Percentiles rank a stretch among this genome's conserved stretches.
These are phyloP conservation scores for Nomia melanderi DNA, from an alignment of 1,140 invertebrate genomes.

Conservation along the genomic window DNA sequence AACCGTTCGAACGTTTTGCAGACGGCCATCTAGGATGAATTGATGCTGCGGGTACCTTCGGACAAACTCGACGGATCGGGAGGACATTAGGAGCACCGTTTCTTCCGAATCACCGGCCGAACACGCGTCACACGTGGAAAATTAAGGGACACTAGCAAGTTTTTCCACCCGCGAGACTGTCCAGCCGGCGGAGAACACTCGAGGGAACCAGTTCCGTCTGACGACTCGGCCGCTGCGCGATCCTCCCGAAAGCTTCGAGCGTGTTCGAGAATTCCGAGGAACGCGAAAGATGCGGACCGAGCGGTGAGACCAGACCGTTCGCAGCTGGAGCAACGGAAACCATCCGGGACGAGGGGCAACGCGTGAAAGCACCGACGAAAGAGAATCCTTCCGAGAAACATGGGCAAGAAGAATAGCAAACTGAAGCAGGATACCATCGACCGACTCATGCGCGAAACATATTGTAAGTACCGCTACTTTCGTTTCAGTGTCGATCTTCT, in stretches of 20 bases:
- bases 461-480: slow-evolving; percentile 87
- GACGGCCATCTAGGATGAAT: neutral
- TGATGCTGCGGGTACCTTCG: neutral
- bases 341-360: neutral
- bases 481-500: neutral
- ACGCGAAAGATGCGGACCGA: slow-evolving; percentile 53
- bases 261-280: neutral
- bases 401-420: slow-evolving; percentile 93
- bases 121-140: too few relatives aligned
- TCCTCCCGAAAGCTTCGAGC: neutral
- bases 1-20: slow-evolving; percentile 14
- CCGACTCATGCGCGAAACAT: slow-evolving; percentile 92
- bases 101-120: too few relatives aligned
- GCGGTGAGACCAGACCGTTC: slow-evolving; percentile 51
- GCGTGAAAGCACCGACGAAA: neutral
- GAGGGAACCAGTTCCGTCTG: neutral
- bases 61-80: neutral
- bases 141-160: too few relatives aligned
- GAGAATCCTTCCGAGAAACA: slow-evolving; percentile 53
- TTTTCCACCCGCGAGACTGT: neutral
- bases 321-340: neutral
- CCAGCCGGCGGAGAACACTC: neutral
- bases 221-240: too few relatives aligned
- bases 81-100: too few relatives aligned
- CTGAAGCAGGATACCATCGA: slow-evolving; percentile 96